phyloP scores from a whole-genome alignment of 2,113 vertebrate genomes.

The Epinephelus lanceolatus region DNA sequence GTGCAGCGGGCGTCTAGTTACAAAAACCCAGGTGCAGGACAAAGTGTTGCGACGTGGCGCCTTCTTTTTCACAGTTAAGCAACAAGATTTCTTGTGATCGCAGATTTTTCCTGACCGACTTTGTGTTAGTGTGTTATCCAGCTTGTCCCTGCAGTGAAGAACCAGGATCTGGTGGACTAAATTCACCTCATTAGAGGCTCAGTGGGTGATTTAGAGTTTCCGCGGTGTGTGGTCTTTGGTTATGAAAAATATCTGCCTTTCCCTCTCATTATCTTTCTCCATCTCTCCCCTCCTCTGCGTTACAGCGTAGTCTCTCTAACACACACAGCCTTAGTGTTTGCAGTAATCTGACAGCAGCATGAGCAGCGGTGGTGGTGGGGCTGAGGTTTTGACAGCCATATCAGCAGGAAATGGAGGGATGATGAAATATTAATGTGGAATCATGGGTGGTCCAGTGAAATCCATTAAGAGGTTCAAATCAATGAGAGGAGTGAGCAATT shows the following conservation, averaged over 20 bases:
- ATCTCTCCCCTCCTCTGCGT: background rate
- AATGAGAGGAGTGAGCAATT: conserved; percentile 43
- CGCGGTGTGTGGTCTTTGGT: conserved; percentile 33
- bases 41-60: too few relatives aligned
- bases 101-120: background rate
- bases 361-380: background rate
- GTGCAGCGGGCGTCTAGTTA: too few relatives aligned
- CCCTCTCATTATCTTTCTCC: background rate
- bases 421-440: conserved; percentile 80
- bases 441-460: conserved; percentile 69
- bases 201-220: conserved; percentile 17
- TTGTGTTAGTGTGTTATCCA: background rate
- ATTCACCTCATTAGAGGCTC: conserved; percentile 39
- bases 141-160: background rate
- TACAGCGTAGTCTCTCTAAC: background rate
- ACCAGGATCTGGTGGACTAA: conserved; percentile 2
- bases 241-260: conserved; percentile 29
- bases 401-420: conserved; percentile 68
- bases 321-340: background rate
- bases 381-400: conserved; percentile 48
- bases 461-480: conserved; percentile 72
- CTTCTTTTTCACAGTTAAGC: background rate
- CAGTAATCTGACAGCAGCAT: background rate
- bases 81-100: background rate
- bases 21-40: too few relatives aligned